phyloP scores from a whole-genome alignment of 1,140 invertebrate genomes.

The Mamestra configurata region DNA sequence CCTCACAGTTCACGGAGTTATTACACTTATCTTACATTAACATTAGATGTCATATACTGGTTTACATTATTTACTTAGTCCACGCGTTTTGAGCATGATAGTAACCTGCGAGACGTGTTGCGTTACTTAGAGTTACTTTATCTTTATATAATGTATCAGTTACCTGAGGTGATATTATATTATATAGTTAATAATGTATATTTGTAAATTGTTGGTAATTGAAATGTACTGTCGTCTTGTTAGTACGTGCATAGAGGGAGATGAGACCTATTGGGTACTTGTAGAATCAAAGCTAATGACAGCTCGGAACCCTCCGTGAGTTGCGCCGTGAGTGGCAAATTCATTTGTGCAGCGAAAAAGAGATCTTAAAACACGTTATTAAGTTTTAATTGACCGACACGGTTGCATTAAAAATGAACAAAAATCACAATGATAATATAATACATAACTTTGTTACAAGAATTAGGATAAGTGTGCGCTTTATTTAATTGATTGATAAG shows the following conservation, averaged over 20 bases:
- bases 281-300: no score
- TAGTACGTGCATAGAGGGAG: background rate
- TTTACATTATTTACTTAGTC: background rate
- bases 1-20: slow-evolving; percentile 1
- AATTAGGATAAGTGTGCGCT: no score
- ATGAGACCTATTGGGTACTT: background rate
- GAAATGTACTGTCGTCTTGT: background rate
- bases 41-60: background rate
- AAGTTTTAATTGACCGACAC: no score
- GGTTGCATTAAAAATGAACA: no score
- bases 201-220: background rate
- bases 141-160: slow-evolving; percentile 21
- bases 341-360: no score
- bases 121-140: slow-evolving; percentile 35
- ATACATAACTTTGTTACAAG: no score
- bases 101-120: slow-evolving; percentile 2
- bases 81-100: slow-evolving; percentile 7
- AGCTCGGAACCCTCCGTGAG: no score
- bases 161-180: background rate
- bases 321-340: no score
- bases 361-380: no score
- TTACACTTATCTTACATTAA: slow-evolving; percentile 7
- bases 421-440: no score
- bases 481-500: no score
- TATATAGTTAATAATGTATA: background rate